Evolutionary conservation across 2,888 invertebrate genomes (phyloP).

Genomic region (Heliconius hortense): DNA sequence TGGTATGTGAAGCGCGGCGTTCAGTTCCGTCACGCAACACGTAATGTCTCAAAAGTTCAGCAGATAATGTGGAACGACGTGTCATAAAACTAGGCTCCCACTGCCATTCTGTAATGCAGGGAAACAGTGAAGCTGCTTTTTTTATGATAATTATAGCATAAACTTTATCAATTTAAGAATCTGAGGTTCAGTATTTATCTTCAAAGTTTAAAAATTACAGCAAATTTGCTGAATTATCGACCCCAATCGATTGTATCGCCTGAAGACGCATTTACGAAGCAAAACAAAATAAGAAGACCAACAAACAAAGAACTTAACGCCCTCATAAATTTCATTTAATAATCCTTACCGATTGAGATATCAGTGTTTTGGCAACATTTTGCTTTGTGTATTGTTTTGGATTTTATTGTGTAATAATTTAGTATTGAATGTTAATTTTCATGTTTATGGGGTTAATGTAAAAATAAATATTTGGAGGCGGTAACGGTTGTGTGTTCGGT

Average conservation of each 20-base stretch:
- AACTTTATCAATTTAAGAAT: constrained; percentile 5
- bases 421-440: not conserved
- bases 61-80: not conserved
- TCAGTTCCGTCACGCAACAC: not conserved
- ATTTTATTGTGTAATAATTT: not conserved
- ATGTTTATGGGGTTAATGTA: not conserved
- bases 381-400: not conserved
- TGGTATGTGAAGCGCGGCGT: not conserved
- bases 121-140: not conserved
- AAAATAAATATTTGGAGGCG: not conserved
- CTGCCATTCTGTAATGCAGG: not conserved
- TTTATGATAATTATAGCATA: not conserved
- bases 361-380: constrained; percentile 52
- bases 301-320: constrained; percentile 62
- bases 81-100: not conserved
- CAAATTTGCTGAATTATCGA: constrained; percentile 29
- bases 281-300: constrained; percentile 46
- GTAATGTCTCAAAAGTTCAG: not conserved
- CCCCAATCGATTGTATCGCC: constrained; percentile 37
- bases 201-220: constrained; percentile 24
- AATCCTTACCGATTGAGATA: constrained; percentile 69
- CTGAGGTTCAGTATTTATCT: constrained; percentile 17
- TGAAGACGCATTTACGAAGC: constrained; percentile 38
- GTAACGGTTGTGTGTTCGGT: too few species aligned
- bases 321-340: constrained; percentile 61